phyloP scores from a whole-genome alignment of 2,113 vertebrate genomes.

The Vidua chalybeata region DNA sequence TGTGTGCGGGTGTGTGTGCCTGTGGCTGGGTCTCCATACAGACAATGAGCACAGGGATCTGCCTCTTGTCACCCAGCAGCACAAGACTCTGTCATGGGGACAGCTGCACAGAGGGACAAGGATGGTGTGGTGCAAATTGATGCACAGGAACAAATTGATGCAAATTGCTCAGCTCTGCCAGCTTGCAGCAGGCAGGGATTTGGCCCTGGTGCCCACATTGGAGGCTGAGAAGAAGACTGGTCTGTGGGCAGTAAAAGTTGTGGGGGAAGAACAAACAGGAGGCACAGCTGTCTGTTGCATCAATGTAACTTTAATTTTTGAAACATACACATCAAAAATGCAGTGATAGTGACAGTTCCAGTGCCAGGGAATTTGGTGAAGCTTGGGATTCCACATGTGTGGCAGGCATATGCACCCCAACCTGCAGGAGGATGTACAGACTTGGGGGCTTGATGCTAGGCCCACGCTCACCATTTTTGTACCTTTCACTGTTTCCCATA shows the following conservation, averaged over 20 bases:
- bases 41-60: not conserved
- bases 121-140: not conserved
- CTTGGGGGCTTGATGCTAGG: not conserved
- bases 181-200: not conserved
- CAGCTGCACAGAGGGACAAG: not conserved
- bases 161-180: not conserved
- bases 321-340: not conserved
- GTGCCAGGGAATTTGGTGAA: not conserved
- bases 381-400: not conserved
- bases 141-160: fast-evolving
- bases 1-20: not conserved
- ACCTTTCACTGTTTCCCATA: not conserved
- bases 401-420: not conserved
- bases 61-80: not conserved
- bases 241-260: not conserved
- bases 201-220: not conserved
- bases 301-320: not conserved
- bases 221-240: not conserved
- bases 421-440: not conserved
- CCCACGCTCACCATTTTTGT: not conserved
- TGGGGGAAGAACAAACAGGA: not conserved
- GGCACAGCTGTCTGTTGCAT: not conserved
- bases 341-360: not conserved
- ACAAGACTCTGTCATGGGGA: fast-evolving
- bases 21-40: not conserved